Evolutionary conservation across 2,797 vertebrate species (phyloP).

Genomic region (Halcyon badia): DNA sequence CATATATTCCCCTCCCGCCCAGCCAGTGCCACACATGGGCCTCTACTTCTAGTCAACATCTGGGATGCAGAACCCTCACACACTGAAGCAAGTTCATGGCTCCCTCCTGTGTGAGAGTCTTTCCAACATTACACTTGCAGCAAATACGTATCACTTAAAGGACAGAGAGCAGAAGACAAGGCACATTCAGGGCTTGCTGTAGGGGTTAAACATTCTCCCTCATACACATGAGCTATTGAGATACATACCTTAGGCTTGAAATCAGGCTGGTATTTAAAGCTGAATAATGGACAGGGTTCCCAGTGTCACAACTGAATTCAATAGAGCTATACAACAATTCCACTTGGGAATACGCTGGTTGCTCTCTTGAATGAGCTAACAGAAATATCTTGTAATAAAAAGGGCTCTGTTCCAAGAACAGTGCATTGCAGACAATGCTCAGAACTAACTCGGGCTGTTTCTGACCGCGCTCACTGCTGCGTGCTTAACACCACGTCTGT

Average conservation of each 20-base stretch:
- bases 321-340: neutral
- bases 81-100: neutral
- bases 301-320: neutral
- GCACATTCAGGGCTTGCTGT: neutral
- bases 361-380: slow-evolving; percentile 8
- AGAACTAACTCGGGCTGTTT: neutral
- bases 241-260: neutral
- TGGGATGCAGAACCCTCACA: neutral
- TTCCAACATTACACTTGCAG: neutral
- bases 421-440: neutral
- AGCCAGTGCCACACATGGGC: neutral
- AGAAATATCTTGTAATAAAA: neutral
- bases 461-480: neutral
- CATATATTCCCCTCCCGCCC: accelerated
- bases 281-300: neutral
- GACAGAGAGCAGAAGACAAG: neutral
- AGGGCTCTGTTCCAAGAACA: slow-evolving; percentile 49
- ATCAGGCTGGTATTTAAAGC: neutral
- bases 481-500: neutral
- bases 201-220: neutral
- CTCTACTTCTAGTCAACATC: neutral
- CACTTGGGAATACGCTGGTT: neutral
- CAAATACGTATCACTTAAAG: neutral
- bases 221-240: accelerated
- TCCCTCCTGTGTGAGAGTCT: accelerated